Base-by-base conservation (phyloP, 2,888 invertebrate species). In the Machimus atricapillus region DNA sequence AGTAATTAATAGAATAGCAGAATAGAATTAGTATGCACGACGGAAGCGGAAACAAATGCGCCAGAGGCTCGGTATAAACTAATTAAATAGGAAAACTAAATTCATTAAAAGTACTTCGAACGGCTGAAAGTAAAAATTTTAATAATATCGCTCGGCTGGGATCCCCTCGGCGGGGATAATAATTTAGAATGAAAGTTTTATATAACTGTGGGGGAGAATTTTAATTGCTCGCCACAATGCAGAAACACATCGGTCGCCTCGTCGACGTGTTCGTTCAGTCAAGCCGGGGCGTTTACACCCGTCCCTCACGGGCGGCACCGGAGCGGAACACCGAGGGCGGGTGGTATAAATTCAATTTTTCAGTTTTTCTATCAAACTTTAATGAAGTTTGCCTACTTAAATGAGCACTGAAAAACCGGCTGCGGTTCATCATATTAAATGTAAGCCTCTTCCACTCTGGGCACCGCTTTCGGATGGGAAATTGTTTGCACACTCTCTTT, bases 41-140 rank as follows among this genome's bases (percentile, higher is more conserved):
- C 81, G 81, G 56, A 81, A 81, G 14, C 56, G 81, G 81, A 81
- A 78, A 52, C 81, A 81, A 81, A 12, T 81, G 81, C 52, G 81
- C 87, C 86, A 74, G 58, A 77, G 87, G 87, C 86, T 85, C 81
- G 76, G 81, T 74, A 87, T 87, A 87, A 87, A 87, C 87, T 87
- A 87, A 87, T 87, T 87, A 87, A 87, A 81, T 86, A 82, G 82
- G 87, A 86, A 86, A 87, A 86, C 85, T 87, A 87, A 86, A 87
- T 87, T 87, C 78, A 87, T 87, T 87, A 87, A 85, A 87, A 87
- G 78, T 85, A 73, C 85, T 81, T 81, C 52, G 81, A 27, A 81
- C 34, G 56, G 16, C 56, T 46, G 79, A 81, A 81, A 81, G 81
- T 81, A 81, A 81, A 81, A 81, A 56, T 81, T 81, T 81, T 81